Percentiles rank a stretch among this genome's conserved stretches.
These are phyloP conservation scores for Acleris literana DNA, from an alignment of 2,888 invertebrate genomes.

Conservation along the genomic window DNA sequence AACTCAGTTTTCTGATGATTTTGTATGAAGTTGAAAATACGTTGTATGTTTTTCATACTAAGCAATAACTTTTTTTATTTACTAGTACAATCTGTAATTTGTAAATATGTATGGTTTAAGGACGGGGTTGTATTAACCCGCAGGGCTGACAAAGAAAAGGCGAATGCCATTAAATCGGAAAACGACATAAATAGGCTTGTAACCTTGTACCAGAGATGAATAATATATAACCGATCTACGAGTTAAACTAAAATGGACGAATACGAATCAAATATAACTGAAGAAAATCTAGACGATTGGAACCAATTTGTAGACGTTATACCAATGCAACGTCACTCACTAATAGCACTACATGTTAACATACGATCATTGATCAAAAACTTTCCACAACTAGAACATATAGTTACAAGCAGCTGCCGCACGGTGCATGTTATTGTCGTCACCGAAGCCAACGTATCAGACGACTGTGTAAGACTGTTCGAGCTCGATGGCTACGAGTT, in stretches of 20 bases:
- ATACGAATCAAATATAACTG: conserved; percentile 5
- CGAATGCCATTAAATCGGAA: conserved; percentile 22
- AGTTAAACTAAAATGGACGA: conserved; percentile 2
- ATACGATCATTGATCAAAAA: conserved; percentile 22
- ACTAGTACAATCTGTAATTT: conserved; percentile 50
- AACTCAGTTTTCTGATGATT: no score
- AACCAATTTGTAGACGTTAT: conserved; percentile 7
- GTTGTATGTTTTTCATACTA: no score
- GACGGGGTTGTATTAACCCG: no score
- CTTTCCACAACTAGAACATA: conserved; percentile 36
- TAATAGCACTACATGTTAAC: no score
- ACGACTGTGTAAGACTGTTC: no score
- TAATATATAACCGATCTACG: neutral
- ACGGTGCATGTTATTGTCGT: no score
- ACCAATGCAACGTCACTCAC: no score
- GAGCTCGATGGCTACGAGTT: no score
- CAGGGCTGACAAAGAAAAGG: no score
- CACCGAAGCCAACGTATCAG: no score
- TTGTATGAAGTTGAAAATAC: no score
- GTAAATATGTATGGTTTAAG: no score
- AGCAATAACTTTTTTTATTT: conserved; percentile 50
- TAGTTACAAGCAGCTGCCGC: conserved; percentile 9
- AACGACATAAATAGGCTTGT: conserved; percentile 33
- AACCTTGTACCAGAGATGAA: conserved; percentile 35
- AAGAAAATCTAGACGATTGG: neutral